Conservation (phyloP, 2,888 invertebrate genomes). For the Cantharis rufa region DNA sequence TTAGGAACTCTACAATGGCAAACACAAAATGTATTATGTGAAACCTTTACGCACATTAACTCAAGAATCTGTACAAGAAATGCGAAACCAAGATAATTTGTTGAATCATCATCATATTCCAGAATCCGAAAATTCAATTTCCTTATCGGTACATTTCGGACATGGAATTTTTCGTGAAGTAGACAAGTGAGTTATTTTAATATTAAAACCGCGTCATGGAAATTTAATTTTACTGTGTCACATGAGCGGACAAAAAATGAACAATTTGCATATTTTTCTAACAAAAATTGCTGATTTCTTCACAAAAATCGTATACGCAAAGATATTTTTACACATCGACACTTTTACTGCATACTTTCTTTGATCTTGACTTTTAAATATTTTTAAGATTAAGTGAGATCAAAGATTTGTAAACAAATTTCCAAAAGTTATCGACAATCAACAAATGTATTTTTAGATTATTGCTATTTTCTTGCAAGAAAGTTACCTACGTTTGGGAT, state of each 20-base stretch:
- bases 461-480: slow-evolving; percentile 80
- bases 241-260: neutral
- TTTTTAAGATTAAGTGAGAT: neutral
- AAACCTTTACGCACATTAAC: slow-evolving; percentile 48
- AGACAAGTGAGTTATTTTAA: slow-evolving; percentile 41
- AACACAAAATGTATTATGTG: slow-evolving; percentile 52
- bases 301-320: neutral
- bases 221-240: neutral
- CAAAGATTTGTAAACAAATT: neutral
- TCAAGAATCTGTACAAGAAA: slow-evolving; percentile 43
- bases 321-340: neutral
- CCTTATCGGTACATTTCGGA: slow-evolving; percentile 51
- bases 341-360: neutral
- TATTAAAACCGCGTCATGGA: neutral
- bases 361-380: neutral
- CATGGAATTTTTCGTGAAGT: slow-evolving; percentile 50
- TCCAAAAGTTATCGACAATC: neutral
- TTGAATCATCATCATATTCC: slow-evolving; percentile 35
- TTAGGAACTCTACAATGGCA: slow-evolving; percentile 57
- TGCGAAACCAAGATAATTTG: slow-evolving; percentile 43
- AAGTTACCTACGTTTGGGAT: slow-evolving; percentile 83
- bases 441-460: slow-evolving; percentile 30
- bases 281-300: neutral
- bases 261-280: neutral
- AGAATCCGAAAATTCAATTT: slow-evolving; percentile 28